Conservation (phyloP, 2,888 invertebrate genomes). For the Branchipolynoe longqiensis region DNA sequence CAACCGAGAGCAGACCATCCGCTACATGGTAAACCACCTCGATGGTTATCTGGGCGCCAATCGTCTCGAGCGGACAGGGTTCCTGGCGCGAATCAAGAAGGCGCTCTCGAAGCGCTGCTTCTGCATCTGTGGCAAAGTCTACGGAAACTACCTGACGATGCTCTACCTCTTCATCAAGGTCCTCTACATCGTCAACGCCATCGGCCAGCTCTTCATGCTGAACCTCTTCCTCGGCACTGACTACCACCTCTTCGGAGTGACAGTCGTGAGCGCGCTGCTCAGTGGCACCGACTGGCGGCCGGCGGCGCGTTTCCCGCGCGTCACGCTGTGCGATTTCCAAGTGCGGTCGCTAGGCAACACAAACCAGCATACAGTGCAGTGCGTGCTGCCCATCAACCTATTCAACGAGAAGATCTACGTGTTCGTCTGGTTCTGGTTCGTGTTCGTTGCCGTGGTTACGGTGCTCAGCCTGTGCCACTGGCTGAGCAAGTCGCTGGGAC, state of each 20-base stretch:
- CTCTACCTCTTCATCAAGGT: constrained; percentile 82
- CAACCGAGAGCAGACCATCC: constrained; percentile 59
- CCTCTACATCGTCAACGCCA: constrained; percentile 81
- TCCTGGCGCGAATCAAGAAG: constrained; percentile 77
- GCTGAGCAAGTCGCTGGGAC: constrained; percentile 67
- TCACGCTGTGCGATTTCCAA: constrained; percentile 81
- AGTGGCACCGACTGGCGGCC: constrained; percentile 79
- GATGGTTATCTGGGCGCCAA: constrained; percentile 74
- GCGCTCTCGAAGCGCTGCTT: constrained; percentile 77
- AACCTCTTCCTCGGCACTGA: constrained; percentile 82
- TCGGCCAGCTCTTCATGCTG: constrained; percentile 83
- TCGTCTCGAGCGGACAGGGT: constrained; percentile 76
- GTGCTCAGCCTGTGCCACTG: constrained; percentile 77
- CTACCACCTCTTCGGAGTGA: constrained; percentile 81
- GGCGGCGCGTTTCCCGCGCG: constrained; percentile 78
- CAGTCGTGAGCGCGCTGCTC: constrained; percentile 82
- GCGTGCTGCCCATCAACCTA: constrained; percentile 69
- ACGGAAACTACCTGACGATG: constrained; percentile 82
- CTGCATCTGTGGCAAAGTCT: constrained; percentile 81
- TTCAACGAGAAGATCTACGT: constrained; percentile 81
- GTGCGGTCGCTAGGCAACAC: constrained; percentile 79
- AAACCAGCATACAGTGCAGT: constrained; percentile 70
- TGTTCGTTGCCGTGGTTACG: constrained; percentile 78
- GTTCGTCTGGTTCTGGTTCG: constrained; percentile 82
- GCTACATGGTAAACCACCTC: constrained; percentile 64